phyloP scores from a whole-genome alignment of 2,113 vertebrate species.

The Chaenocephalus aceratus region DNA sequence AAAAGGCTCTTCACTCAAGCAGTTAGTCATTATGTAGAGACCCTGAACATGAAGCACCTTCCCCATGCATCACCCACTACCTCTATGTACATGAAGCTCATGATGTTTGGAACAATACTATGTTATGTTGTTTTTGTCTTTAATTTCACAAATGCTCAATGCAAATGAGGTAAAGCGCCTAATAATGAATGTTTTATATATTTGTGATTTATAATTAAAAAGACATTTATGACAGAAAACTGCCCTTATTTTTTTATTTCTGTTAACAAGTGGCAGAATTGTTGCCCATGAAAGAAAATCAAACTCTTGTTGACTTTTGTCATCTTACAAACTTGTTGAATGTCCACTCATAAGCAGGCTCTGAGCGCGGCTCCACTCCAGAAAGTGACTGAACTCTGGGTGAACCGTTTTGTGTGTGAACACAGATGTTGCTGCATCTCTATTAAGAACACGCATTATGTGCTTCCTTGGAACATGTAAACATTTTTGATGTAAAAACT shows the following conservation, averaged over 20 bases:
- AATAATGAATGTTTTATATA: background rate
- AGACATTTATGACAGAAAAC: background rate
- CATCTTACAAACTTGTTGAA: constrained; percentile 24
- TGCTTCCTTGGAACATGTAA: constrained; percentile 3
- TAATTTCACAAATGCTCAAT: background rate
- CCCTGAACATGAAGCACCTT: constrained; percentile 1
- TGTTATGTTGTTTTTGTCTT: background rate
- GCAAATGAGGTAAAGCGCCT: background rate
- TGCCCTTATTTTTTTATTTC: background rate
- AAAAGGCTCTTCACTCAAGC: background rate
- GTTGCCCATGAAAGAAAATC: constrained; percentile 8
- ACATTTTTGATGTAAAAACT: background rate
- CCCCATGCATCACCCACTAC: background rate
- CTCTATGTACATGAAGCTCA: background rate
- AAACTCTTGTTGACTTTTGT: constrained; percentile 15
- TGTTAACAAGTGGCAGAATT: constrained; percentile 11
- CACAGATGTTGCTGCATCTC: constrained; percentile 4
- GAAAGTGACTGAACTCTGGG: constrained; percentile 11
- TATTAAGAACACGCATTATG: background rate
- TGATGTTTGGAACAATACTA: background rate
- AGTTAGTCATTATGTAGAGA: constrained; percentile 11
- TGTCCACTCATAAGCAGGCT: constrained; percentile 2
- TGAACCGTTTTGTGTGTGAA: constrained; percentile 15
- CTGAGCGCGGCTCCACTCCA: constrained; percentile 1
- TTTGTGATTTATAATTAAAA: no score